Evolutionary conservation across 2,888 invertebrate genomes (phyloP), one percentile per base, ranked within the genome.

Genomic region (Mythimna loreyi): DNA sequence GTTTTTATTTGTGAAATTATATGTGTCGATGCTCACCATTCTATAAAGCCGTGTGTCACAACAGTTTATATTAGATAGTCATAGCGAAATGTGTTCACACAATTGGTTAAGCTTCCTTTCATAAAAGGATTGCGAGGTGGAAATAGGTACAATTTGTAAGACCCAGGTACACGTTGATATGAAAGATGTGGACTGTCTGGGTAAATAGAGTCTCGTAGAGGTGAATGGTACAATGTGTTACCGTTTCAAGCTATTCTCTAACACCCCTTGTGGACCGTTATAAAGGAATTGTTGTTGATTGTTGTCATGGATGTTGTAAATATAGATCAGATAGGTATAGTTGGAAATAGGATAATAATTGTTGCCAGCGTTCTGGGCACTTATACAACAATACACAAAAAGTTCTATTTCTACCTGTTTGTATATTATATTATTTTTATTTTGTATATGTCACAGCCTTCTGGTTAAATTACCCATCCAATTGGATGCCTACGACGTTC

Each of bases 71-170:
- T 73, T 58, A 65, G 62, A 66, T 52, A 43, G 8, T 59, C 62
- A 16, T 23, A 72, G 9, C 28, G 8, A 47, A 65, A 66, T 67
- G 63, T 64, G 57, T 74, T 73, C 78, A 61, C 49, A 55, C 81
- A 81, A 85, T 85, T 72, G 75, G 67, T 68, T 65, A 72, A 76
- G 68, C 75, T 78, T 85, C 78, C 78, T 77, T 65, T 75, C 47
- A 55, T 71, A 71, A 75, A 81, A 78, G 82, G 67, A 56, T 80
- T 72, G 52, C 52, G 52, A 60, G 56, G 43, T 61, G 68, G 50
- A 75, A 81, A 82, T 79, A 75, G 75, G 72, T 73, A 67, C 73
- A 60, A 80, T 79, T 76, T 78, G 68, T 77, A 63, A 69, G 30
- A 64, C 47, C 53, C 11, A 33, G 19, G 55, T 61, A 76, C 65